These are phyloP conservation scores for Lepidotrigona ventralis DNA, from an alignment of 1,140 invertebrate species.

Conservation along the genomic window DNA sequence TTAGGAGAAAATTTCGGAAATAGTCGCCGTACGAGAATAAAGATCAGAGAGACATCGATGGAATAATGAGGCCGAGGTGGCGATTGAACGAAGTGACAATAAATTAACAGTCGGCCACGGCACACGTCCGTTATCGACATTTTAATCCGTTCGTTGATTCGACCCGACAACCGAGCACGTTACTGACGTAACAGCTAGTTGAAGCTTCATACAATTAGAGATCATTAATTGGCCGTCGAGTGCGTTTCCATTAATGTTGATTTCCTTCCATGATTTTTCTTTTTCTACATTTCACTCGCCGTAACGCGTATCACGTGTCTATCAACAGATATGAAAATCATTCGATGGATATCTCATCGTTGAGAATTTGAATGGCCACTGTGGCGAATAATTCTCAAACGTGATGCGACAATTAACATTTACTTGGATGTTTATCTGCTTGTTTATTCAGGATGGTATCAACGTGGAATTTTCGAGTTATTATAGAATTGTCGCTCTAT, in stretches of 20 bases:
- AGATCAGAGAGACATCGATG: neutral
- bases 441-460: neutral
- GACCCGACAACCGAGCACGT: neutral
- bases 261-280: too few species aligned
- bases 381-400: neutral
- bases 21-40: neutral
- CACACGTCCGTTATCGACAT: conserved; percentile 9
- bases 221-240: conserved; percentile 19
- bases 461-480: neutral
- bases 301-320: neutral
- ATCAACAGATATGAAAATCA: neutral
- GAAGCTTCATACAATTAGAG: conserved; percentile 23
- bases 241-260: too few species aligned
- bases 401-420: neutral
- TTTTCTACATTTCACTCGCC: neutral
- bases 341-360: neutral
- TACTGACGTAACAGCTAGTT: conserved; percentile 24
- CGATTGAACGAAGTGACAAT: conserved; percentile 11
- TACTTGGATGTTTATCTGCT: neutral
- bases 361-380: neutral
- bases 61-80: neutral
- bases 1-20: neutral
- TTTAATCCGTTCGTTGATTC: conserved; percentile 33
- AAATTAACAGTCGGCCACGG: neutral
- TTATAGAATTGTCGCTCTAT: neutral